Evolutionary conservation across 2,888 invertebrate species (phyloP), one percentile per base, ranked within the genome.

Genomic region (Hoplodrina blanda): DNA sequence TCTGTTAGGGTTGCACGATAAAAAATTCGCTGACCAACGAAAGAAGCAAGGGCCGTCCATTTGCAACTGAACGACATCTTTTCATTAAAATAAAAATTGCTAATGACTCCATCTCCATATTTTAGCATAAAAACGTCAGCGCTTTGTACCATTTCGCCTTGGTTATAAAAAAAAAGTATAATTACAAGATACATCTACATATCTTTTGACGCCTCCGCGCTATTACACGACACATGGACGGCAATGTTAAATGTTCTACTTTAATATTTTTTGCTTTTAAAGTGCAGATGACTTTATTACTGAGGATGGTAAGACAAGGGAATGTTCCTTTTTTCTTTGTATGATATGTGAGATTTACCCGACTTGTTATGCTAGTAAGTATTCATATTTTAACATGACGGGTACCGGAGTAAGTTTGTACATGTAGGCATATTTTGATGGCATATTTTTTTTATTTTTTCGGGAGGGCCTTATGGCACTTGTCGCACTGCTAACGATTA

Each of bases 41-140:
- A 70, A 78, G 68, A 81, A 85, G 80, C 80, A 85, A 87, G 89
- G 87, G 89, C 84, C 82, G 77, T 86, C 85, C 66, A 80, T 83
- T 85, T 78, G 72, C 76, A 83, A 61, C 56, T 84, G 89, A 82
- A 86, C 88, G 92, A 92, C 93, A 91, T 93, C 91, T 91, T 92
- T 92, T 93, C 90, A 93, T 94, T 94, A 92, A 90, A 94, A 91
- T 90, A 91, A 93, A 92, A 95, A 93, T 93, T 93, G 91, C 91
- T 94, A 95, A 95, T 94, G 94, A 92, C 92, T 90, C 90, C 89
- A 95, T 95, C 91, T 94, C 92, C 95, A 95, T 95, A 94, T 92
- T 93, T 95, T 95, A 91, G 92, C 95, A 94, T 95, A 91, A 93
- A 93, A 90, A 92, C 89, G 91, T 94, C 92, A 92, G 90, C 91